Conservation (phyloP, 2,888 invertebrate species). For the Tridacna gigas region DNA sequence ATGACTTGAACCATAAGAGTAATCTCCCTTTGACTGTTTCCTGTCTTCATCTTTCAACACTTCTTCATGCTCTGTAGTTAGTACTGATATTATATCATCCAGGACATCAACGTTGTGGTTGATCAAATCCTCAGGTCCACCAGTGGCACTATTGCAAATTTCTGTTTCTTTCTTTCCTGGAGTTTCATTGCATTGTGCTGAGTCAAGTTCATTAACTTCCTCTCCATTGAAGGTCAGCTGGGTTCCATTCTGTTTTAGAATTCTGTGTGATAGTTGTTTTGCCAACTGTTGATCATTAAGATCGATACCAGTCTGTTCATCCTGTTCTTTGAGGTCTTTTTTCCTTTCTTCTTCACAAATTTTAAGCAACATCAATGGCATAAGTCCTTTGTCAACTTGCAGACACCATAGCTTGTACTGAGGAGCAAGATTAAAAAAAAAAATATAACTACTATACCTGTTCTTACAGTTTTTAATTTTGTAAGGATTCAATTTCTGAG, state of each 20-base stretch:
- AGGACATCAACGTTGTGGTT: background rate
- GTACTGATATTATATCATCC: constrained; percentile 3
- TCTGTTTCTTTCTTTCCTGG: background rate
- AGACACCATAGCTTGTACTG: constrained; percentile 76
- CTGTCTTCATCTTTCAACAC: background rate
- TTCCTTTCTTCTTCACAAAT: constrained; percentile 19
- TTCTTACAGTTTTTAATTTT: no score
- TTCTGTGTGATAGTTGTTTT: background rate
- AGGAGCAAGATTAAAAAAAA: constrained; percentile 11
- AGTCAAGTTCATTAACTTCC: background rate
- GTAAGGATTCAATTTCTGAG: no score
- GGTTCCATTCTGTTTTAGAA: background rate
- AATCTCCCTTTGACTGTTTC: constrained; percentile 4
- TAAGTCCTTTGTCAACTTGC: constrained; percentile 69
- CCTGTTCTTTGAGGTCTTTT: background rate
- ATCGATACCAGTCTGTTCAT: background rate
- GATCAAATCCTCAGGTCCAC: constrained; percentile 2
- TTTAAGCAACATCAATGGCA: constrained; percentile 62
- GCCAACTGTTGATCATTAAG: background rate
- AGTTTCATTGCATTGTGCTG: background rate
- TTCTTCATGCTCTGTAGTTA: background rate
- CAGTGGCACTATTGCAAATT: background rate
- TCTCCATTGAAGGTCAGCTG: background rate
- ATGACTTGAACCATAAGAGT: background rate
- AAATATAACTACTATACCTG: no score